These are phyloP conservation scores for Norana najaformis DNA, from an alignment of 2,888 invertebrate genomes.

Conservation along the genomic window DNA sequence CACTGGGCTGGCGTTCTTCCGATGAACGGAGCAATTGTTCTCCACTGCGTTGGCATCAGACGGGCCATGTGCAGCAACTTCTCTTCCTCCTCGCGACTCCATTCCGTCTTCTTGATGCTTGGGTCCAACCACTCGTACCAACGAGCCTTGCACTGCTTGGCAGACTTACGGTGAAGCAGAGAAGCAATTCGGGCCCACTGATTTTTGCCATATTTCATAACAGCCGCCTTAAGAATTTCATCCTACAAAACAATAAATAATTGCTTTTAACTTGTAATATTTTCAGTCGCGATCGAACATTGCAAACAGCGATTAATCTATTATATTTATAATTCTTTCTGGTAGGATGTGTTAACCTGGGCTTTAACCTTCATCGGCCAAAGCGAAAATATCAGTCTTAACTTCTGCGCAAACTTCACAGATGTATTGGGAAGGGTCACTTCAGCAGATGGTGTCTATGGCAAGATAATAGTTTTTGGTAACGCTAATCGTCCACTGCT, in stretches of 20 bases:
- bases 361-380: no score
- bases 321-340: no score
- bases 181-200: constrained; percentile 99
- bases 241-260: constrained; percentile 70
- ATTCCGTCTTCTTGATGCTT: constrained; percentile 99
- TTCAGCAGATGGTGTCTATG: not conserved
- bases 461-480: not conserved
- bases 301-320: no score
- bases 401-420: not conserved
- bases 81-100: constrained; percentile 98
- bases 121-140: constrained; percentile 99
- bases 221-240: constrained; percentile 99
- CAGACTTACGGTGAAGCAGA: constrained; percentile 92
- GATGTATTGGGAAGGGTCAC: no score
- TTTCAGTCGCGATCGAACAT: not conserved
- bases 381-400: no score
- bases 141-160: constrained; percentile 98
- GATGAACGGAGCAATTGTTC: constrained; percentile 98
- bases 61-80: constrained; percentile 95
- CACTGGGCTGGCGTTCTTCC: constrained; percentile 98
- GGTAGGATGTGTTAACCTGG: no score
- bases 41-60: constrained; percentile 99
- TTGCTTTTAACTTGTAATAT: not conserved
- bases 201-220: constrained; percentile 99
- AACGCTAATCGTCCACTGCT: not conserved